phyloP scores from a whole-genome alignment of 2,888 invertebrate genomes.

The Melinopterus prodromus region DNA sequence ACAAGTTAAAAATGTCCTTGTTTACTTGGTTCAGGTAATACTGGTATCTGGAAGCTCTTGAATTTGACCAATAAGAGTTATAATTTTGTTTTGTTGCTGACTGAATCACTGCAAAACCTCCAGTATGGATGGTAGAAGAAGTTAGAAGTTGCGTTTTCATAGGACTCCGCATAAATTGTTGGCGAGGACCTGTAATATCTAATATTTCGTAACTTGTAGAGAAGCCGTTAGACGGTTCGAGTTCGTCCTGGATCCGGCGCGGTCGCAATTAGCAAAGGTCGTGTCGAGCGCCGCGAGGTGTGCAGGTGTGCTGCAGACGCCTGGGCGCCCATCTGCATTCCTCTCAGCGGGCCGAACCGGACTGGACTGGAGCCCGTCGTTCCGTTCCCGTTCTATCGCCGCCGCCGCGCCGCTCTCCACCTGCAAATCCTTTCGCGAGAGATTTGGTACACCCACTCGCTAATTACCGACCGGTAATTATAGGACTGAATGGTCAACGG shows the following conservation, averaged over 20 bases:
- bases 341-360: constrained; percentile 40
- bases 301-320: constrained; percentile 59
- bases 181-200: not conserved
- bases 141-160: too few species aligned
- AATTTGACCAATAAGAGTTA: too few species aligned
- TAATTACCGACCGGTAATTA: constrained; percentile 26
- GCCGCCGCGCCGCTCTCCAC: constrained; percentile 36
- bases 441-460: constrained; percentile 31
- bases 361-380: constrained; percentile 28
- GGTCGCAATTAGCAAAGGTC: constrained; percentile 60
- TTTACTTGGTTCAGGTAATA: too few species aligned
- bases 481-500: not conserved
- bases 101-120: too few species aligned
- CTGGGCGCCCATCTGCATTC: constrained; percentile 57
- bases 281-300: constrained; percentile 57
- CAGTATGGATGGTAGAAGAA: too few species aligned
- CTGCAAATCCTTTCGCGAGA: constrained; percentile 35
- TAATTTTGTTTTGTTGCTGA: too few species aligned
- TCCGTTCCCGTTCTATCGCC: constrained; percentile 10
- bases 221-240: constrained; percentile 26
- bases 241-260: constrained; percentile 40
- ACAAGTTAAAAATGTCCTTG: too few species aligned
- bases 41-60: too few species aligned
- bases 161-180: not conserved
- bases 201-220: constrained; percentile 5